phyloP scores from a whole-genome alignment of 2,888 invertebrate genomes.

The Drosophila testacea region DNA sequence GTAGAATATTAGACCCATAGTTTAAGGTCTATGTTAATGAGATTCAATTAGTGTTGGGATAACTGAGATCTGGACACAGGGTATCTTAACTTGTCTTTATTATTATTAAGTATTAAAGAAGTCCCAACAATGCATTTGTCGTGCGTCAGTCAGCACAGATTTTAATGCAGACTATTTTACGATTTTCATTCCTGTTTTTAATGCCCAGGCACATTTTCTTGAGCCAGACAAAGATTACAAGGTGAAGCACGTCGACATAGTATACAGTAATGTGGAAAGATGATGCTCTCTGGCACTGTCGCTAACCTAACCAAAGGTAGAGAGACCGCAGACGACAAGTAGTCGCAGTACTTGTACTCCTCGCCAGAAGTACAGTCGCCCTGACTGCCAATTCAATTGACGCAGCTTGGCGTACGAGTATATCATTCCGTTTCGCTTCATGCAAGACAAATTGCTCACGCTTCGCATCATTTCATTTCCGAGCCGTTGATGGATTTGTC shows the following conservation, averaged over 20 bases:
- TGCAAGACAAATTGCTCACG: conserved; percentile 68
- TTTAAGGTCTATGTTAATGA: no score
- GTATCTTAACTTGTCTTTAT: background rate
- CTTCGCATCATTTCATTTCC: conserved; percentile 65
- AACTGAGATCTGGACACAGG: no score
- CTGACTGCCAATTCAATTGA: conserved; percentile 43
- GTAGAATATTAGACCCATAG: no score
- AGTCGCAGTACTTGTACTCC: background rate
- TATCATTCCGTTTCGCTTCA: conserved; percentile 49
- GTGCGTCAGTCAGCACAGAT: conserved; percentile 1
- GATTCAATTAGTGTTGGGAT: no score
- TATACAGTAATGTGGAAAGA: background rate
- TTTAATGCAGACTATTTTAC: conserved; percentile 3
- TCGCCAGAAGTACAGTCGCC: background rate
- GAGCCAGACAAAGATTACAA: conserved; percentile 25
- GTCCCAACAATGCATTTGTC: conserved; percentile 4
- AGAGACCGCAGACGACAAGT: conserved; percentile 30
- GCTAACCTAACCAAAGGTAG: no score
- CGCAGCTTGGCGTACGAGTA: conserved; percentile 17
- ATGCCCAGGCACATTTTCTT: conserved; percentile 13
- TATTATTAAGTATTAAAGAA: conserved; percentile 5
- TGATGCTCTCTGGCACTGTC: no score
- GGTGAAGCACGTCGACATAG: background rate
- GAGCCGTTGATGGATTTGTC: conserved; percentile 72
- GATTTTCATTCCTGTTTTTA: conserved; percentile 4